phyloP scores from a whole-genome alignment of 2,113 vertebrate species.

The Megaceryle maxima region DNA sequence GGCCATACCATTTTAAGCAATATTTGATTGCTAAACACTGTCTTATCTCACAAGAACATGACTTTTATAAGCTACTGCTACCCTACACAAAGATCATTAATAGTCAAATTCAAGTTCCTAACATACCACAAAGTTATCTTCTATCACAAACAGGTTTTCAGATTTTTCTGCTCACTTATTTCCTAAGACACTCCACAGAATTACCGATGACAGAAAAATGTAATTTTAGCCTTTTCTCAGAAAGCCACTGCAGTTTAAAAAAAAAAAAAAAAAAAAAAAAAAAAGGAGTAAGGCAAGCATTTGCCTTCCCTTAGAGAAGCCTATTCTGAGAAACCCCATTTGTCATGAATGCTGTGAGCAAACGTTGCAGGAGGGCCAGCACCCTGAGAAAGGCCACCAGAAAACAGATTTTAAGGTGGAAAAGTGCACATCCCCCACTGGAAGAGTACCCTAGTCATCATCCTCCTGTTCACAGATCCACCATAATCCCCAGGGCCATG shows the following conservation, averaged over 20 bases:
- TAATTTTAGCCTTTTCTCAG: not conserved
- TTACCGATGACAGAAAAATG: not conserved
- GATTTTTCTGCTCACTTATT: not conserved
- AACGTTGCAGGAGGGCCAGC: not conserved
- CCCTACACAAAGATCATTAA: not conserved
- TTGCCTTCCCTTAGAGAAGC: not conserved
- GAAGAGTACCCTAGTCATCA: not conserved
- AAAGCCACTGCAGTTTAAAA: not conserved
- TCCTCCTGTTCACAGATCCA: not conserved
- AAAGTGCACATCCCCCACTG: not conserved
- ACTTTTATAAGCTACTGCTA: not conserved
- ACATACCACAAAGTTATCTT: not conserved
- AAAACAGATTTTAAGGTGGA: not conserved
- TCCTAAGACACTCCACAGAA: not conserved
- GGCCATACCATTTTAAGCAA: not conserved
- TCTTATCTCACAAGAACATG: not conserved
- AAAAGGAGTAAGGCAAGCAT: not conserved
- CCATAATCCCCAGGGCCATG: rapidly evolving
- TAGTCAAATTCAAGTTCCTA: not conserved
- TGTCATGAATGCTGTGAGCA: not conserved
- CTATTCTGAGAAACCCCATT: not conserved
- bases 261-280: not conserved
- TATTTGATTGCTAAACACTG: not conserved
- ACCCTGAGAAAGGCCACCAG: not conserved
- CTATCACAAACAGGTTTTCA: not conserved